Evolutionary conservation across 2,888 invertebrate genomes (phyloP), one percentile per base, ranked within the genome.

Genomic region (Stramonita haemastoma): DNA sequence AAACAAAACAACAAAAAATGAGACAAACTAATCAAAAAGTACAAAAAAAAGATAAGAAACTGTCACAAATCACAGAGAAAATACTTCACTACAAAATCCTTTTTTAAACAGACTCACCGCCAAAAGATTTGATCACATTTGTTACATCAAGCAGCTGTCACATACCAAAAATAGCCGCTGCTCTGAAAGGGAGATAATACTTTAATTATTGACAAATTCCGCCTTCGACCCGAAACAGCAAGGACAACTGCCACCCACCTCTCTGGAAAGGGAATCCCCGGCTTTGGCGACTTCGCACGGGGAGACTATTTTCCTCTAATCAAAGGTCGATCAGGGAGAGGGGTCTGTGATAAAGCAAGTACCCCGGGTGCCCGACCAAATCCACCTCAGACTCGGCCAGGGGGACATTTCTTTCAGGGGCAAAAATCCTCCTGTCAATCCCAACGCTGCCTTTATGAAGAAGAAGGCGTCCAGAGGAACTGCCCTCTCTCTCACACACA

Each of bases 381-480:
- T n/a, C 87, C 87, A 46, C 73, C 87, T n/a, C 73, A 66, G 60
- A 19, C 86, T 66, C 26, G 77, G 26, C 57, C 26, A 46, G 15
- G 57, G 13, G 29, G 36, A 22, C 85, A 29, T 17, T 26, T 73
- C 73, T 70, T 87, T 87, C 73, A 73, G 17, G 5, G 46, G 15
- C 13, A 13, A 70, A 73, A 73, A 87, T 70, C 73, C 73, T 13
- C 73, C 46, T 46, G 66, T 70, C 29, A 73, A n/a, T 56, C 73
- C 87, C 19, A 73, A 87, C 73, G 73, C 87, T 34, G 73, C 46
- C 70, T n/a, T 66, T 86, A 86, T 86, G 36, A 87, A 87, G 34
- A 34, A n/a, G 77, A 32, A 32, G 77, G 32, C 77, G 77, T 19
- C 26, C 77, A 19, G n/a, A 5, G 73, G n/a, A 73, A n/a, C 73